phyloP scores from a whole-genome alignment of 2,113 vertebrate genomes.

The Scomber colias region DNA sequence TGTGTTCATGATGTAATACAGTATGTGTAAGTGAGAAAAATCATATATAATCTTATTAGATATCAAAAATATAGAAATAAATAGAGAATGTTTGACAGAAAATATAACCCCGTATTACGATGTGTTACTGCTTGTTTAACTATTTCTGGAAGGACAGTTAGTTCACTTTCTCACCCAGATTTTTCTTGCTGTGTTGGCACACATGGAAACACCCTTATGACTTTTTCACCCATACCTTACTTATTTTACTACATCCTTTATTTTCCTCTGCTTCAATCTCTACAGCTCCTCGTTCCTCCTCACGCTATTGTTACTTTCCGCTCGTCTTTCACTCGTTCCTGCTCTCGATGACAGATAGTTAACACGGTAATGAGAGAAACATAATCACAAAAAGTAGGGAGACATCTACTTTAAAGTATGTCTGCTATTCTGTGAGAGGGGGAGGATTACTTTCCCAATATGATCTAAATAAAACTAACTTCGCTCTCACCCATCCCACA shows the following conservation, averaged over 20 bases:
- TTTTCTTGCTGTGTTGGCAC: not conserved
- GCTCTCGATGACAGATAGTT: not conserved
- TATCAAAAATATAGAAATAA: no score
- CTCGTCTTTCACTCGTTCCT: not conserved
- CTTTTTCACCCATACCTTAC: not conserved
- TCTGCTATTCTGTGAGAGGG: conserved; percentile 7
- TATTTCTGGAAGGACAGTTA: not conserved
- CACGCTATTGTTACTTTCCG: not conserved
- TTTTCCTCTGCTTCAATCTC: not conserved
- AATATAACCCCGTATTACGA: not conserved
- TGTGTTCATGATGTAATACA: no score
- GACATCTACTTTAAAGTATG: conserved; percentile 16
- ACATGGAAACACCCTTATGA: not conserved
- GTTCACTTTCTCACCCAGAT: not conserved
- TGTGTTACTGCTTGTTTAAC: not conserved
- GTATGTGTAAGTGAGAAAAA: no score
- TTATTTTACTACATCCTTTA: not conserved
- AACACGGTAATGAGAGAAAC: conserved; percentile 1
- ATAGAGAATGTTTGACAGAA: no score
- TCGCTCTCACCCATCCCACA: conserved; percentile 46
- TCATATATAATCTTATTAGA: no score
- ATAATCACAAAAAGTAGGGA: conserved; percentile 4
- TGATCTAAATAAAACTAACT: conserved; percentile 46
- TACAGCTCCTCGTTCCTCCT: not conserved
- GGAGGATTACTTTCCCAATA: conserved; percentile 20